Base-by-base conservation (phyloP, 2,888 invertebrate genomes). In the Erebia palarica region DNA sequence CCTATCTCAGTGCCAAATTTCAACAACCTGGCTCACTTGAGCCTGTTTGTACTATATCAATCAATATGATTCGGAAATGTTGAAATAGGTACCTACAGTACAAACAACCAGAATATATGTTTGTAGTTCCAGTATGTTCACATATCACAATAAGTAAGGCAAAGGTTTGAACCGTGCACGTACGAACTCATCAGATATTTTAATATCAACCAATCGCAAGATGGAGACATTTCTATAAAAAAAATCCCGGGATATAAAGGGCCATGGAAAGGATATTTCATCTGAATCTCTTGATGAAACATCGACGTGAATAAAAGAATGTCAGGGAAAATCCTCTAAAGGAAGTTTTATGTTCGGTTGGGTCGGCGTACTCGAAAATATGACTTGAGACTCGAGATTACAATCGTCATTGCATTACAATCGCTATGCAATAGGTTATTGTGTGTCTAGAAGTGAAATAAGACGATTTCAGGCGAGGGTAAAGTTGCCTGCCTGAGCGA, bases 211-310 rank as follows among this genome's bases (percentile, higher is more conserved):
- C 69, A 69, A 69, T 49, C 49, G 21, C 49, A 51, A 51, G 16
- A 36, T 16, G 66, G 63, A 16, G 9, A 69, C 55, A 51, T 58
- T 66, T 66, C 63, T 63, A 61, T 69, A 59, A 63, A 68, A 65
- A 55, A 65, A n/a, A 8, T 53, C 16, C 16, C 42, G 42, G 7
- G 44, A 58, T 71, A 73, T 70, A 72, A 73, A 70, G 36, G 65
- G n/a, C 63, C 47, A 64, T 57, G 47, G 60, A 75, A 72, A 65
- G 59, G 70, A 65, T 61, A 65, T 73, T 69, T 72, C 73, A 69
- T 72, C 67, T 73, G 68, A 68, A 70, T 68, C 55, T 65, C 70
- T 72, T 75, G 72, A 75, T 72, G 75, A 75, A 75, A 75, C 53
- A 72, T 73, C 64, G 55, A 69, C 65, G 61, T 60, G 64, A 63